phyloP scores from a whole-genome alignment of 1,140 invertebrate species.

The Brachionus plicatilis region DNA sequence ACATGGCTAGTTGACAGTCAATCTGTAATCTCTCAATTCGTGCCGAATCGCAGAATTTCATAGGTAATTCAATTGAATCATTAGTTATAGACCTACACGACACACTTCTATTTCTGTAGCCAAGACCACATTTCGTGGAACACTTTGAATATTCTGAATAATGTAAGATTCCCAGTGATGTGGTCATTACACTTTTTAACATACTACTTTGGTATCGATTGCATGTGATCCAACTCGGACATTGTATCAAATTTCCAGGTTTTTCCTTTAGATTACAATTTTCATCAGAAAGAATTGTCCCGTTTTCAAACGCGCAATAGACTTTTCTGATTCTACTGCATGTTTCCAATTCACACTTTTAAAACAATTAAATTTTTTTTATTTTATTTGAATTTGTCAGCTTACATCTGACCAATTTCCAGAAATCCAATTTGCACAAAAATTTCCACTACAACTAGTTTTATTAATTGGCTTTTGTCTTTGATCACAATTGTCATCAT shows the following conservation, averaged over 20 bases:
- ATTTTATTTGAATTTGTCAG: not conserved
- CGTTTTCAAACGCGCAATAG: not conserved
- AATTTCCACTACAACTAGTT: not conserved
- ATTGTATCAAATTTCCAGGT: conserved; percentile 4
- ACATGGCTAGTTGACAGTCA: not conserved
- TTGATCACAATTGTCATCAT: not conserved
- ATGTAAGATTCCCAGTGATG: not conserved
- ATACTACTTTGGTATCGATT: not conserved
- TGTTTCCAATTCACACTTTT: conserved; percentile 27
- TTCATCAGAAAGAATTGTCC: not conserved
- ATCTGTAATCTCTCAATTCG: not conserved
- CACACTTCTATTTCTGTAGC: not conserved
- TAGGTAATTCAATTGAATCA: not conserved
- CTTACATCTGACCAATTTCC: conserved; percentile 31
- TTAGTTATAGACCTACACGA: not conserved
- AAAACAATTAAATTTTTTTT: not conserved
- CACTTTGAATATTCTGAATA: conserved; percentile 26
- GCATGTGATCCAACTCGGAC: not conserved
- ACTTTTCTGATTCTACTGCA: conserved; percentile 5
- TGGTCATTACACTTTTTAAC: not conserved
- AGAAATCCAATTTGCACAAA: conserved; percentile 26
- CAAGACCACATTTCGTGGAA: conserved; percentile 27
- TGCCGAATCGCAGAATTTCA: not conserved
- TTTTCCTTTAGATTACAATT: not conserved
- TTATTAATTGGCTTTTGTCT: not conserved